A percentile compares a stretch with the other conserved stretches of the same genome.
phyloP scores from a whole-genome alignment of 2,113 vertebrate genomes.

The Neoarius graeffei region DNA sequence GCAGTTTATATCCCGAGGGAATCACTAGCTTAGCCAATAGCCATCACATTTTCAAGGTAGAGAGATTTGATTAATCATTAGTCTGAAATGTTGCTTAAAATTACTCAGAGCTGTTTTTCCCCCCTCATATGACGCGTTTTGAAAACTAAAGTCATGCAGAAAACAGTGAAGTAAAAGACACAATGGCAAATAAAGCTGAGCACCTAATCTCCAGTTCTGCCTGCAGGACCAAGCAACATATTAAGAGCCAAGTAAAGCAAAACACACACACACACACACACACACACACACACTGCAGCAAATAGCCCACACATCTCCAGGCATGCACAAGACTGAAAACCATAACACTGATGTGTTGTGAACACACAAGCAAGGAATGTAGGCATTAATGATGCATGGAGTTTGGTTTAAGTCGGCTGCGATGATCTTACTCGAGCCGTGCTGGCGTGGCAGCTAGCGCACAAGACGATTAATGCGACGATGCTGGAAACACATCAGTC shows the following conservation, averaged over 20 bases:
- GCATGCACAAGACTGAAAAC: slow-evolving; percentile 18
- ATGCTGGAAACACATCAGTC: slow-evolving; percentile 32
- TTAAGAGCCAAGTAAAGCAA: slow-evolving; percentile 29
- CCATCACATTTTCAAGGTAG: not conserved
- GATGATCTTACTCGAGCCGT: slow-evolving; percentile 27
- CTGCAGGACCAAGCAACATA: slow-evolving; percentile 45
- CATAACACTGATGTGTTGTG: slow-evolving; percentile 39
- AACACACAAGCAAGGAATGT: slow-evolving; percentile 37
- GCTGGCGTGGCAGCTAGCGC: slow-evolving; percentile 13
- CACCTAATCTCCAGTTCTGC: slow-evolving; percentile 49
- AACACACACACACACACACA: slow-evolving; percentile 24
- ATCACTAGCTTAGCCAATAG: not conserved
- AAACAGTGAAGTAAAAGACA: slow-evolving; percentile 4
- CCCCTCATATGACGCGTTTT: not conserved
- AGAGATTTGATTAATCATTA: not conserved
- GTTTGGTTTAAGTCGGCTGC: slow-evolving; percentile 40
- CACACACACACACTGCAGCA: slow-evolving; percentile 32
- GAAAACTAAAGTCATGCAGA: not conserved
- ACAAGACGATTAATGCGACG: slow-evolving; percentile 27
- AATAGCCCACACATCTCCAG: slow-evolving; percentile 39
- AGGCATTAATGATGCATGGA: slow-evolving; percentile 48
- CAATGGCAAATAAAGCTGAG: slow-evolving; percentile 16
- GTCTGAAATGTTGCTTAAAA: slow-evolving; percentile 1
- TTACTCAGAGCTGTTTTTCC: not conserved
- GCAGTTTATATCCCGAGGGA: not conserved